Percentiles rank a stretch among this genome's conserved stretches.
phyloP scores from a whole-genome alignment of 2,113 vertebrate species.

The Theropithecus gelada region DNA sequence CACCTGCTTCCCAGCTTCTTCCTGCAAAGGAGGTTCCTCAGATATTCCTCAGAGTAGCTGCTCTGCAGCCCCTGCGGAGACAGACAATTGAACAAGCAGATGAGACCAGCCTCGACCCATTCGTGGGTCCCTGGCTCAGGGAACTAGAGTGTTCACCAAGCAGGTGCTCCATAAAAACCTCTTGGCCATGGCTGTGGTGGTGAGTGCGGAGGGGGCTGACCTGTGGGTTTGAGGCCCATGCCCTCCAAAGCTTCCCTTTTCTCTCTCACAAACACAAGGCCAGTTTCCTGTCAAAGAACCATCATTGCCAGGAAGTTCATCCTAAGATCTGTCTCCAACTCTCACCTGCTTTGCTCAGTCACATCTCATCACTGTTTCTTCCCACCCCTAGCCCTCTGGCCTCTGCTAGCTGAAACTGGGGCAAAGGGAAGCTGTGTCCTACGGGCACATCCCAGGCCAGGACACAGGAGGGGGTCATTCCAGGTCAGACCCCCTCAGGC shows the following conservation, averaged over 20 bases:
- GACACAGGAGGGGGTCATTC: background rate
- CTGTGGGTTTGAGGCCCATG: background rate
- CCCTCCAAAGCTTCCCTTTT: background rate
- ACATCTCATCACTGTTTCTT: background rate
- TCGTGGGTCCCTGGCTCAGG: background rate
- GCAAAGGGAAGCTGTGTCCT: background rate
- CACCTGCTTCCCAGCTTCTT: slow-evolving; percentile 80
- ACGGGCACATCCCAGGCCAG: background rate
- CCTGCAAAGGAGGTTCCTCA: slow-evolving; percentile 89
- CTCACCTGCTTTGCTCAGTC: background rate
- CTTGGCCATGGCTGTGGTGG: background rate
- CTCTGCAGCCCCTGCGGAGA: slow-evolving; percentile 83
- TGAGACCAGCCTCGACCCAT: background rate
- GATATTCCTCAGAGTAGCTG: slow-evolving; percentile 89
- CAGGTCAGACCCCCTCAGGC: background rate
- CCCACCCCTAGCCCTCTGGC: background rate
- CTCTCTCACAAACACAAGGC: background rate
- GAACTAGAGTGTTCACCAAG: background rate
- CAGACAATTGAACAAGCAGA: background rate
- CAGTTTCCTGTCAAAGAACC: background rate
- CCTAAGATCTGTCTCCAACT: background rate
- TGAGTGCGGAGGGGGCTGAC: background rate
- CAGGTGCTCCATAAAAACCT: background rate
- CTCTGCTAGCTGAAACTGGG: background rate
- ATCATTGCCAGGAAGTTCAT: background rate